Evolutionary conservation across 2,113 vertebrate genomes (phyloP), one percentile per base, ranked within the genome.

Genomic region (Sylvietta virens): DNA sequence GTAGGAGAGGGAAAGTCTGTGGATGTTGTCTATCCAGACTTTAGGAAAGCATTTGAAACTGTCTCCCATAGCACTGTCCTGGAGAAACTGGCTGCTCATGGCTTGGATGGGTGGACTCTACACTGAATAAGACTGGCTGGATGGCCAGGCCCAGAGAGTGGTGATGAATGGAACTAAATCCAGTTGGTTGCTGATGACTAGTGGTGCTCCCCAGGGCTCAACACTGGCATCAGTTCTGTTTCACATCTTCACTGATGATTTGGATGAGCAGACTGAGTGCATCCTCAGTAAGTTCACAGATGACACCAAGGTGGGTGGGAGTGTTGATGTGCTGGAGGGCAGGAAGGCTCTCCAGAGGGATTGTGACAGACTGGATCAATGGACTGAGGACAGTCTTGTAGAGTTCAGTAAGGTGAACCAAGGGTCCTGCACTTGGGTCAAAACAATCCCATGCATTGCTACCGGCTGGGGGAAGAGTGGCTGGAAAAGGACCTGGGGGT

Each of bases 331-430:
- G 30, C 47, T 76, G 62, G 18, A 47, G 21, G 24, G 39, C 14
- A 31, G 61, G 39, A 82, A 40, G 31, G 17, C 21, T 35, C 47
- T 74, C 10, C n/a, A 82, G 24, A n/a, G 30, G 30, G 16, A 74
- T 67, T 28, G 10, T 26, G 39, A 45, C 53, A 60, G 45, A 18
- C 10, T 42, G 30, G 54, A 53, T 9, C 0, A 0, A 42, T 16
- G 8, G 61, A 8, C 54, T 2, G 3, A 76, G 45, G 47, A 69
- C 21, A 47, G 27, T 13, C 30, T n/a, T 47, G 13, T 31, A 40
- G 22, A 33, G 17, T 19, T 47, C 40, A 69, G 26, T 19, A 31
- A 54, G 17, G 18, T 54, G 62, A 76, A 40, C n/a, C n/a, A 27
- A 35, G 54, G 9, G n/a, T 61, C 40, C 30, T 54, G 26, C 14